Evolutionary conservation across 2,113 vertebrate genomes (phyloP), one percentile per base, ranked within the genome.

Genomic region (Paramisgurnus dabryanus): DNA sequence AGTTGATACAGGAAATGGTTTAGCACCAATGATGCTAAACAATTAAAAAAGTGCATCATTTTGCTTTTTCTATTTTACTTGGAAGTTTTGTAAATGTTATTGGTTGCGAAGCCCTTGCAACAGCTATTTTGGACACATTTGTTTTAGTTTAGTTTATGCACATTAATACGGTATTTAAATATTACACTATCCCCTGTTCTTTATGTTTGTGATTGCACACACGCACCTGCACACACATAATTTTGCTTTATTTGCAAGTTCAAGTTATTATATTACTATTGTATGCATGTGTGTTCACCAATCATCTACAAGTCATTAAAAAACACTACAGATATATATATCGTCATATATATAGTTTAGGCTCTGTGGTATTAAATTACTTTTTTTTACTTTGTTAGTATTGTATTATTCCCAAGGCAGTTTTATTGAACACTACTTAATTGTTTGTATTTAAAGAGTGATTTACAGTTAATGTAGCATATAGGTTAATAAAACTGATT

Each of bases 381-480:
- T 15, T 0, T 39, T 70, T 60, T n/a, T 60, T 12, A 73, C 10
- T 60, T 60, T 15, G 41, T 45, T 61, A 55, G 7, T 70, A 40
- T 8, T 58, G 6, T 40, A n/a, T 69, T 50, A 15, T 12, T 50
- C 18, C 2, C 43, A 27, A 66, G 7, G 47, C 7, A 18, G 7
- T 66, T 76, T 47, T 61, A 39, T 79, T 63, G 49, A 17, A 66
- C 75, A 18, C 41, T 49, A 70, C 43, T 34, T 45, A 18, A 7
- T 0, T 4, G n/a, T 45, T 45, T 57, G 67, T 72, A 60, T 73
- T 45, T 60, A 3, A 73, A 12, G 8, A 61, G 41, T 61, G 17
- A 66, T 63, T 49, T 79, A 61, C 57, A 61, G 49, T 69, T 69
- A 58, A 12, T 67, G 40, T 61, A 49, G 41, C 27, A 40, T 77